Percentiles rank a stretch among this genome's conserved stretches.
Conservation (phyloP, 2,888 invertebrate species). For the Hemistola chrysoprasaria region DNA sequence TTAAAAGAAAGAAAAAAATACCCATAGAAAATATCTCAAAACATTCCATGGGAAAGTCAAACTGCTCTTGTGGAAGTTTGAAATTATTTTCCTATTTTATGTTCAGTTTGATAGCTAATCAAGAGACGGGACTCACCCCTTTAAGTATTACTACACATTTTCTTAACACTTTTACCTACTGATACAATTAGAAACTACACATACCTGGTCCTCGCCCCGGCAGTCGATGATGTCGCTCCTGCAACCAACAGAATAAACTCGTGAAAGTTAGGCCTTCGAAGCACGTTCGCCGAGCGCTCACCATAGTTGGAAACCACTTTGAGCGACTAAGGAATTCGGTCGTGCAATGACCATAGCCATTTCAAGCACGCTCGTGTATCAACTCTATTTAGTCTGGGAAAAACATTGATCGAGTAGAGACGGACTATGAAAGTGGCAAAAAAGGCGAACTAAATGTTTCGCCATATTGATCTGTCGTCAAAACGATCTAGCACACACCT, state of each 20-base stretch:
- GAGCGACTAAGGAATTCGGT: conserved; percentile 31
- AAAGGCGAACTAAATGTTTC: conserved; percentile 5
- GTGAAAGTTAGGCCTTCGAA: conserved; percentile 36
- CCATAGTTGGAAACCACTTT: conserved; percentile 35
- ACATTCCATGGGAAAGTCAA: too few relatives aligned
- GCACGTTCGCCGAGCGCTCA: conserved; percentile 33
- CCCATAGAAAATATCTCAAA: too few relatives aligned
- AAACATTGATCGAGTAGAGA: conserved; percentile 22
- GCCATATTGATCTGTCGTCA: too few relatives aligned
- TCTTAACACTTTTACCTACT: too few relatives aligned
- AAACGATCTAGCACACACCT: too few relatives aligned
- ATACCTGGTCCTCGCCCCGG: conserved; percentile 66
- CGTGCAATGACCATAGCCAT: conserved; percentile 26
- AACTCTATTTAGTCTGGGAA: conserved; percentile 8
- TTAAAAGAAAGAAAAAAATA: too few relatives aligned
- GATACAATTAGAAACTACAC: conserved; percentile 33
- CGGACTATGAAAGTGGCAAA: too few relatives aligned
- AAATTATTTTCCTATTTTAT: too few relatives aligned
- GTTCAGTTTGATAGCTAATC: too few relatives aligned
- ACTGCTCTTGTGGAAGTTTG: too few relatives aligned
- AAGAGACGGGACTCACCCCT: too few relatives aligned
- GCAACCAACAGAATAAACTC: conserved; percentile 40
- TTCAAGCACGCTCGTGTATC: conserved; percentile 6
- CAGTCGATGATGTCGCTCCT: conserved; percentile 74
- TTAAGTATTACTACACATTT: too few relatives aligned